These are phyloP conservation scores for Podarcis raffonei DNA, from an alignment of 2,113 vertebrate species.

Conservation along the genomic window DNA sequence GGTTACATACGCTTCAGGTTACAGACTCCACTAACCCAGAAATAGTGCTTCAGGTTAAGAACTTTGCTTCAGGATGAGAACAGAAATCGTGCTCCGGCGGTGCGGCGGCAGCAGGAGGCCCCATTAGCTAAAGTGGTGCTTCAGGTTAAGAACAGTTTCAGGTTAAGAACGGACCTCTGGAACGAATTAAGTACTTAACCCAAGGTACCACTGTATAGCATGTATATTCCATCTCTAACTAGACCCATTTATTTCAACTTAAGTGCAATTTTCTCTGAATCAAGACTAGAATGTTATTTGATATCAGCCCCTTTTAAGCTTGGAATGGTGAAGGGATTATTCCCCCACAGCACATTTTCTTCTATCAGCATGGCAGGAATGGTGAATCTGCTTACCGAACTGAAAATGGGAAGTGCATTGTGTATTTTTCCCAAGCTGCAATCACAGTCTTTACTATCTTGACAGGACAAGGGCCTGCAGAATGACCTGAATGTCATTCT, in stretches of 20 bases:
- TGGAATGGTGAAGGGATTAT: background rate
- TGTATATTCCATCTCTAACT: too few species aligned
- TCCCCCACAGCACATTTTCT: background rate
- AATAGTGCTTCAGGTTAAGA: too few species aligned
- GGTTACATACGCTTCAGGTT: too few species aligned
- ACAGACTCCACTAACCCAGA: too few species aligned
- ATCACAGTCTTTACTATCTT: background rate
- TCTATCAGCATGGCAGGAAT: background rate
- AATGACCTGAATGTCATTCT: conserved; percentile 85
- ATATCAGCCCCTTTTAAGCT: background rate
- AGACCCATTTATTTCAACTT: background rate
- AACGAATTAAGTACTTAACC: too few species aligned
- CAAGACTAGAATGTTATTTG: background rate
- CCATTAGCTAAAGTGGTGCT: too few species aligned
- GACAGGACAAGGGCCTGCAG: conserved; percentile 82
- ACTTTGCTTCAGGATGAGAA: too few species aligned
- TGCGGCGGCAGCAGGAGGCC: too few species aligned
- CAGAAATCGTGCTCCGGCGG: too few species aligned
- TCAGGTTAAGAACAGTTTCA: too few species aligned
- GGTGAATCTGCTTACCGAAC: background rate
- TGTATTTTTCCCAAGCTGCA: rapidly evolving
- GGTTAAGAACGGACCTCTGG: too few species aligned
- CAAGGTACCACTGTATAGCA: background rate
- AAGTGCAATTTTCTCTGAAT: background rate
- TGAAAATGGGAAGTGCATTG: background rate